Conservation (phyloP, 1,140 invertebrate genomes). For the Charaxes varanes region DNA sequence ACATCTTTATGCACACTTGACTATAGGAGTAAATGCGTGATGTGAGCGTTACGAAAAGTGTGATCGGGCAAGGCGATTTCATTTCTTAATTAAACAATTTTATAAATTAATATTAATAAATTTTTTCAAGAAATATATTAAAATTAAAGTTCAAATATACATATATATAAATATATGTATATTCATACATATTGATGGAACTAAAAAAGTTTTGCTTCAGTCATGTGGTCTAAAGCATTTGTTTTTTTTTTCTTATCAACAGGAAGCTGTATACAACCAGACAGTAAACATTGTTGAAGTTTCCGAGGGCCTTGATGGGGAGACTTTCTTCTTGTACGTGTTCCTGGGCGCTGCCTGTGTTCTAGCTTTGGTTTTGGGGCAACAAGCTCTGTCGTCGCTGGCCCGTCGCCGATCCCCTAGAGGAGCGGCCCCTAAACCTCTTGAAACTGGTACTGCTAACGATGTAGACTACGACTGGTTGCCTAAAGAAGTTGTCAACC, state of each 20-base stretch:
- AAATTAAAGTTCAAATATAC: not conserved
- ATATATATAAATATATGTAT: not conserved
- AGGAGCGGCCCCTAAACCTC: constrained; percentile 77
- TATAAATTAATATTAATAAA: constrained; percentile 4
- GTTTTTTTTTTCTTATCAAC: constrained; percentile 43
- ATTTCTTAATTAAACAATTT: too few relatives aligned
- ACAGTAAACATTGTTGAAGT: constrained; percentile 98
- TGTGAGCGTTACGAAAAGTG: too few relatives aligned
- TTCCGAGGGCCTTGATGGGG: constrained; percentile 97
- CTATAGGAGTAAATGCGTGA: too few relatives aligned
- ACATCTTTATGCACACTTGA: too few relatives aligned
- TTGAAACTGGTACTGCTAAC: constrained; percentile 89
- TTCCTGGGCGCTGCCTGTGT: constrained; percentile 93
- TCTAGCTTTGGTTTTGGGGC: constrained; percentile 90
- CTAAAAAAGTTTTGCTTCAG: too few relatives aligned
- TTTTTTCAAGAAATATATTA: not conserved
- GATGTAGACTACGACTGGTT: constrained; percentile 99
- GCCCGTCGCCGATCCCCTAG: constrained; percentile 77
- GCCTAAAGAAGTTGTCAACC: constrained; percentile 90
- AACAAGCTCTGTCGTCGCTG: constrained; percentile 90
- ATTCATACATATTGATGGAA: too few relatives aligned
- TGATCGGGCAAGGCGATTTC: too few relatives aligned
- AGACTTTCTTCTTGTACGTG: constrained; percentile 98
- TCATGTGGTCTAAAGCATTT: too few relatives aligned
- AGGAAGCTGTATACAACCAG: constrained; percentile 98